Evolutionary conservation across 2,113 vertebrate species (phyloP), one percentile per base, ranked within the genome.

Genomic region (Falco punctatus): DNA sequence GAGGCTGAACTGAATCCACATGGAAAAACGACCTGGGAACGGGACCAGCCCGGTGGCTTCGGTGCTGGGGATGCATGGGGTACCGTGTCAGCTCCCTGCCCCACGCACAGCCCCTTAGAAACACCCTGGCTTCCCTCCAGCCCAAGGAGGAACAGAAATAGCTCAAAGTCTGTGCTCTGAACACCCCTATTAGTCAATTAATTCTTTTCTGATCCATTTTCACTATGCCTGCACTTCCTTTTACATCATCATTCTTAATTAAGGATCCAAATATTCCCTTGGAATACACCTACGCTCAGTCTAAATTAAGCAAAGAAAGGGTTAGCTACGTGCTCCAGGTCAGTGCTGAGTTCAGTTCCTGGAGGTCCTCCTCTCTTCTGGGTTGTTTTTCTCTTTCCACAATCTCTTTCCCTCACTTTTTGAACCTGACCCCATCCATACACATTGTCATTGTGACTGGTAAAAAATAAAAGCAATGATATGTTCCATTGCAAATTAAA

Each of bases 151-250:
- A 84, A 73, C 79, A 55, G 32, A 74, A 96, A 71, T 40, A 92
- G 75, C 84, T 78, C 20, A 6, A 30, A 75, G 16, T 27, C 40
- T 40, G 33, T 40, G 2, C 67, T 86, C 40, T 54, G 55, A 86
- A 57, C 49, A 62, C 33, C 42, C 19, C 0, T 9, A 33, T 62
- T 19, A 88, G 67, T 28, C 59, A 51, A 86, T 73, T 88, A 73
- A 92, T 96, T 79, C 5, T 90, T 70, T 90, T 59, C 90, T 92
- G 85, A 94, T 95, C 82, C 92, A 6, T 94, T 92, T 94, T 92
- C 95, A 83, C 59, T 72, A 35, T 86, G 94, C 44, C 42, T 94
- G 82, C 49, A 44, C 88, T 95, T 97, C 95, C 96, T 96, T 85
- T 94, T 80, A 61, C 94, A 85, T 94, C 79, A 93, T 75, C 72